These are phyloP conservation scores for Digitonthophagus gazella DNA, from an alignment of 2,888 invertebrate species.

Conservation along the genomic window DNA sequence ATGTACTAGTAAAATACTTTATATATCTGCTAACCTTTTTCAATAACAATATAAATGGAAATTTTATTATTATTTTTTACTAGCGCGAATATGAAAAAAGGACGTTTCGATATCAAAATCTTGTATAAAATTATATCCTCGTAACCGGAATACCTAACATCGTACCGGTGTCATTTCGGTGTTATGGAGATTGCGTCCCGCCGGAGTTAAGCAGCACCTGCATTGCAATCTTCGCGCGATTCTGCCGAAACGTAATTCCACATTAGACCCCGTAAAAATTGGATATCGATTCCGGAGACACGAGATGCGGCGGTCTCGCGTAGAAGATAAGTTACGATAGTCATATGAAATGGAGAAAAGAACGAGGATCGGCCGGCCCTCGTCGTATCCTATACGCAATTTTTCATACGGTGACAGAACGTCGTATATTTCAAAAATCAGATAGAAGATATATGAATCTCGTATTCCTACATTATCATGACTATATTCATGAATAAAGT, in stretches of 20 bases:
- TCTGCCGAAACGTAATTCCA: conserved; percentile 1
- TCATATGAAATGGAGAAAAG: conserved; percentile 5
- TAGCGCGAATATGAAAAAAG: too few species aligned
- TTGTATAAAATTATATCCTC: background rate
- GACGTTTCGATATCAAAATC: background rate
- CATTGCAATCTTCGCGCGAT: conserved; percentile 4
- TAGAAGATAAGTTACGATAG: conserved; percentile 9
- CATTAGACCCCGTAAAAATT: conserved; percentile 9
- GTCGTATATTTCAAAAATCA: conserved; percentile 9
- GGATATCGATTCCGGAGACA: conserved; percentile 7
- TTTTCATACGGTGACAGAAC: conserved; percentile 7
- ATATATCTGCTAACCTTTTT: too few species aligned
- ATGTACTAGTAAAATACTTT: too few species aligned
- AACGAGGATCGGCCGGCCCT: background rate
- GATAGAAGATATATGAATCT: background rate
- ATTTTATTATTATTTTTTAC: too few species aligned
- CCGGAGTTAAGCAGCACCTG: background rate
- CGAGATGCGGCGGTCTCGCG: background rate
- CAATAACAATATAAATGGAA: too few species aligned
- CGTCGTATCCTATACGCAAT: conserved; percentile 1
- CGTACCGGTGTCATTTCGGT: background rate
- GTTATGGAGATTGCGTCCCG: conserved; percentile 1
- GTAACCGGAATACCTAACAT: background rate
- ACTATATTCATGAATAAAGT: background rate
- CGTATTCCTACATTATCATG: background rate